These are phyloP conservation scores for Lates calcarifer DNA, from an alignment of 2,113 vertebrate genomes.

Conservation along the genomic window DNA sequence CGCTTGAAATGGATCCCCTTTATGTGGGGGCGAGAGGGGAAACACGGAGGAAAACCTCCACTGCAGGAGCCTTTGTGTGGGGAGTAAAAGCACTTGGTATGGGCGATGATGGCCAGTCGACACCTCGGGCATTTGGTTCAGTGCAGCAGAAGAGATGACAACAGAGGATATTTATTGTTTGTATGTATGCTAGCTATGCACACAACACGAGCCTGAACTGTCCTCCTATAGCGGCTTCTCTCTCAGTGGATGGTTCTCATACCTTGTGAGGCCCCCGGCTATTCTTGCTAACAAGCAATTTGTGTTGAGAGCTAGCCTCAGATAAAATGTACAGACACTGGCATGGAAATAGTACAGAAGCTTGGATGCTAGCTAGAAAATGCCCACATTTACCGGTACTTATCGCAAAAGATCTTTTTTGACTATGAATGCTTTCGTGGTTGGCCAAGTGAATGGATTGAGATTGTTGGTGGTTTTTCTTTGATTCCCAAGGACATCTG, in stretches of 20 bases:
- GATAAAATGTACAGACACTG: conserved; percentile 46
- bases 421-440: conserved; percentile 27
- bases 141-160: conserved; percentile 33
- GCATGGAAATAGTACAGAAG: conserved; percentile 20
- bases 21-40: conserved; percentile 67
- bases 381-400: conserved; percentile 9
- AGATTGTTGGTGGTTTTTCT: conserved; percentile 10
- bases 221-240: conserved; percentile 29
- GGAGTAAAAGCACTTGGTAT: conserved; percentile 31
- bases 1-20: conserved; percentile 79
- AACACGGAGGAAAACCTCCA: conserved; percentile 55
- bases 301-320: conserved; percentile 31
- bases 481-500: conserved; percentile 42
- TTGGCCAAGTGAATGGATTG: conserved; percentile 15
- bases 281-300: conserved; percentile 67
- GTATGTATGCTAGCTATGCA: conserved; percentile 31
- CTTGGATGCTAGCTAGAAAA: conserved; percentile 20
- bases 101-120: conserved; percentile 42
- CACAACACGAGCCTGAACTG: conserved; percentile 21
- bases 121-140: conserved; percentile 50
- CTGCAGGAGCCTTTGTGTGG: conserved; percentile 59
- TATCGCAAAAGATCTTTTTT: conserved; percentile 3
- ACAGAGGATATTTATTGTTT: conserved; percentile 45
- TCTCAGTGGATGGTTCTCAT: conserved; percentile 40
- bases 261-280: conserved; percentile 53